phyloP scores from a whole-genome alignment of 2,888 invertebrate genomes.

The Disparrhopalites patrizii region DNA sequence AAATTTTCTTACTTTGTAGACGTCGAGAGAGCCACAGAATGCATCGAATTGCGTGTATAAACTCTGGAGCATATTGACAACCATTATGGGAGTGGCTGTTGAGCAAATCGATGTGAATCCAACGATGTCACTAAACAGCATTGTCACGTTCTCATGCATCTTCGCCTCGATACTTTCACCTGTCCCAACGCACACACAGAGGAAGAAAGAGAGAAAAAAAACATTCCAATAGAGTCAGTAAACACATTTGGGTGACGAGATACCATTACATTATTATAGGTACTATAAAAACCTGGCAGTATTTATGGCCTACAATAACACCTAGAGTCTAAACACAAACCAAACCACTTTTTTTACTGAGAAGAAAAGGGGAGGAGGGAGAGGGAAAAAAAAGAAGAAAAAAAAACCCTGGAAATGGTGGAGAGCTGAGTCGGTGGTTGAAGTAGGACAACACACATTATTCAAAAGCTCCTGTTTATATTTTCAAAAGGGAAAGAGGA shows the following conservation, averaged over 20 bases:
- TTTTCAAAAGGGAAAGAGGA: too few relatives aligned
- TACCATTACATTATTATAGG: too few relatives aligned
- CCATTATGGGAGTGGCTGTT: conserved; percentile 91
- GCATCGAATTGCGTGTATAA: conserved; percentile 90
- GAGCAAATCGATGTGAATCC: conserved; percentile 95
- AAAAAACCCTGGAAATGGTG: conserved; percentile 6
- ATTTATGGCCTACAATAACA: too few relatives aligned
- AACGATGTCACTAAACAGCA: conserved; percentile 93
- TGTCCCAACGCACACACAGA: conserved; percentile 33
- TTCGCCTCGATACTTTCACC: conserved; percentile 89
- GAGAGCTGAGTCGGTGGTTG: too few relatives aligned
- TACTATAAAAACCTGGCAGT: too few relatives aligned
- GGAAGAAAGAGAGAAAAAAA: background rate
- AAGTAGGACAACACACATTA: too few relatives aligned
- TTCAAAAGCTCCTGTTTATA: too few relatives aligned
- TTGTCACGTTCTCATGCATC: conserved; percentile 88
- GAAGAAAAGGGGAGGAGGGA: background rate
- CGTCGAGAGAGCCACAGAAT: conserved; percentile 86
- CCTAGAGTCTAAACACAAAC: too few relatives aligned
- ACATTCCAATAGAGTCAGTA: background rate
- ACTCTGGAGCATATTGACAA: conserved; percentile 88
- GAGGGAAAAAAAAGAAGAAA: background rate
- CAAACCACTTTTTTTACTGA: background rate
- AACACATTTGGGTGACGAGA: background rate
- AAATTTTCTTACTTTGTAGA: conserved; percentile 74